Base-by-base conservation (phyloP, 2,113 vertebrate species). In the Chamaetylas fuelleborni region DNA sequence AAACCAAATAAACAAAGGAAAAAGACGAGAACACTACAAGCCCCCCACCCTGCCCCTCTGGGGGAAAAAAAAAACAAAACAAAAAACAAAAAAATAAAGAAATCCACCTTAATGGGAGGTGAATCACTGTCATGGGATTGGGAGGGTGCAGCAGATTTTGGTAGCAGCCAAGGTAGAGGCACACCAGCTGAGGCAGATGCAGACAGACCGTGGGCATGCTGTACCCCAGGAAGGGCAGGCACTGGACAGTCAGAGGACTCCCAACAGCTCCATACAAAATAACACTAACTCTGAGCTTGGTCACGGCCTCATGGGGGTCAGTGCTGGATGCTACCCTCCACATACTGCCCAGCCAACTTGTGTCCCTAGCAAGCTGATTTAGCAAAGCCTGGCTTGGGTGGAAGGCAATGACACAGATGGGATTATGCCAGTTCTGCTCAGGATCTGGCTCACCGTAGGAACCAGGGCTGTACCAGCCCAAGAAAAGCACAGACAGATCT, bases 261-360 rank as follows among this genome's bases (percentile, higher is more conserved):
- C 45, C 28, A 38, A 12, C 2, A 43, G 20, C 66, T 86, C 67
- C 77, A 42, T 14, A 43, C 29, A 42, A 60, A 29, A 12, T 4
- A 43, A 25, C 2, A 6, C 19, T 12, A 47, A 60, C 43, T 66
- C 9, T 2, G 38, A 61, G 31, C 20, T 17, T 24, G 47, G n/a
- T 14, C 72, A 25, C 0, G 0, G 74, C 42, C 14, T 19, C 7
- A 3, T 1, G 1, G 6, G 16, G 8, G 8, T 33, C 5, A 9
- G 28, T 42, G 66, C 43, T 43, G 69, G 53, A 61, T 15, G 22
- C 19, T 12, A 36, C n/a, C 31, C 66, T 9, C 19, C 20, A 43
- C 0, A 0, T 8, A 3, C n/a, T 34, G 47, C 73, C 43, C 48
- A 54, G 22, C 33, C 36, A n/a, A 10, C 48, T 12, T 4, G 0